These are phyloP conservation scores for Gouania willdenowi DNA, from an alignment of 2,797 vertebrate genomes.

Conservation along the genomic window DNA sequence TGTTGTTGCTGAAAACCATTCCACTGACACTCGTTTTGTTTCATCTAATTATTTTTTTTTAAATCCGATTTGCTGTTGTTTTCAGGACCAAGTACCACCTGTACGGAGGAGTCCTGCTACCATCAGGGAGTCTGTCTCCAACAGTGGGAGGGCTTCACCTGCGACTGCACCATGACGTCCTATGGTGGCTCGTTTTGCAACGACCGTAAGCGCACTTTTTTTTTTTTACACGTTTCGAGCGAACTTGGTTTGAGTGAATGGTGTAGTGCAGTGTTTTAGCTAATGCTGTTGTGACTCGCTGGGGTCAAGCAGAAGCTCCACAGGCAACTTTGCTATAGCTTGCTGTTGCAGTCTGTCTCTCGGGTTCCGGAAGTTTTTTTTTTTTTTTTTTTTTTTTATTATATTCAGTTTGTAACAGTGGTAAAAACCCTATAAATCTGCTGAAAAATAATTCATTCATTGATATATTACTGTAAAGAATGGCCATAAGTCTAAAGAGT, in stretches of 20 bases:
- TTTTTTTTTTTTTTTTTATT: too few species aligned
- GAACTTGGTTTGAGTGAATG: slow-evolving; percentile 11
- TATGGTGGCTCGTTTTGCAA: slow-evolving; percentile 89
- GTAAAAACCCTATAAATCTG: too few species aligned
- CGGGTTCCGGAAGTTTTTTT: neutral
- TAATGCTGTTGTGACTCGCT: neutral
- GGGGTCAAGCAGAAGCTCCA: neutral
- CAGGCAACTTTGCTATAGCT: neutral
- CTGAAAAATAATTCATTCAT: too few species aligned
- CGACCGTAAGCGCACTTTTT: slow-evolving; percentile 81
- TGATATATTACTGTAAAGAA: too few species aligned
- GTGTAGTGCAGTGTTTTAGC: too few species aligned
- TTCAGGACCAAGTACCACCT: slow-evolving; percentile 91
- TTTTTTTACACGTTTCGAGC: neutral
- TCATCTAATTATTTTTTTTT: too few species aligned
- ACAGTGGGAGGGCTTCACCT: slow-evolving; percentile 93
- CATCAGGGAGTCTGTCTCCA: slow-evolving; percentile 94
- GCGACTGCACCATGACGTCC: slow-evolving; percentile 93
- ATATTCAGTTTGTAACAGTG: too few species aligned
- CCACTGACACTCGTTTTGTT: too few species aligned
- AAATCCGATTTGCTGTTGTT: too few species aligned
- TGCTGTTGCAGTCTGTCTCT: neutral
- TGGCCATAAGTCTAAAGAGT: too few species aligned
- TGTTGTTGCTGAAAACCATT: too few species aligned
- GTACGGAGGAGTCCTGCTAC: slow-evolving; percentile 92